Conservation (phyloP, 2,113 vertebrate species). For the Paedocypris sp. region DNA sequence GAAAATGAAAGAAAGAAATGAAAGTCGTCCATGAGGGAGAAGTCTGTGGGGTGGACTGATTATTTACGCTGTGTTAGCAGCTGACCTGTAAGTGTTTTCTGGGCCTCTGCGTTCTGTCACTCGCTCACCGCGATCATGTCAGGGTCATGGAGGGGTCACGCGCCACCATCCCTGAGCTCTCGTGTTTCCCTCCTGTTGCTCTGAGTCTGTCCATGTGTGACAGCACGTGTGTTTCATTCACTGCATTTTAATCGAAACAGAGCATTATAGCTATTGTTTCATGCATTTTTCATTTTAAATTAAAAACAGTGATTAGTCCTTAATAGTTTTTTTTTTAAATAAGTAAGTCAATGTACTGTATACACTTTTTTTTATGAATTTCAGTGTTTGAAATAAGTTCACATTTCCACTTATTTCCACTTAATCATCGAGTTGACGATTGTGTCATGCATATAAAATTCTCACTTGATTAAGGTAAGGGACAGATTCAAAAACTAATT, state of each 20-base stretch:
- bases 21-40: not conserved
- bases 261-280: not conserved
- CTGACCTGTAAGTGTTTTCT: slow-evolving; percentile 7
- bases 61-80: slow-evolving; percentile 8
- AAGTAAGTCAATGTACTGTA: not conserved
- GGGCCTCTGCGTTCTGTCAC: not conserved
- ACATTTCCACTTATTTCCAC: too few species aligned
- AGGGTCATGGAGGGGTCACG: not conserved
- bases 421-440: too few species aligned
- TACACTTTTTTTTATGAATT: not conserved
- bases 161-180: not conserved
- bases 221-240: not conserved
- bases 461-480: too few species aligned
- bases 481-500: too few species aligned
- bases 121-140: slow-evolving; percentile 8
- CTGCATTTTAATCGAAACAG: not conserved
- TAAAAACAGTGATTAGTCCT: too few species aligned
- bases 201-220: slow-evolving; percentile 1
- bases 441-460: too few species aligned
- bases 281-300: too few species aligned
- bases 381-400: too few species aligned
- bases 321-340: too few species aligned
- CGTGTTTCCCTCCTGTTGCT: not conserved
- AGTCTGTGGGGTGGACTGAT: slow-evolving; percentile 3
- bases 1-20: slow-evolving; percentile 7